Conservation (phyloP, 2,113 vertebrate species). For the Aphyosemion australe region DNA sequence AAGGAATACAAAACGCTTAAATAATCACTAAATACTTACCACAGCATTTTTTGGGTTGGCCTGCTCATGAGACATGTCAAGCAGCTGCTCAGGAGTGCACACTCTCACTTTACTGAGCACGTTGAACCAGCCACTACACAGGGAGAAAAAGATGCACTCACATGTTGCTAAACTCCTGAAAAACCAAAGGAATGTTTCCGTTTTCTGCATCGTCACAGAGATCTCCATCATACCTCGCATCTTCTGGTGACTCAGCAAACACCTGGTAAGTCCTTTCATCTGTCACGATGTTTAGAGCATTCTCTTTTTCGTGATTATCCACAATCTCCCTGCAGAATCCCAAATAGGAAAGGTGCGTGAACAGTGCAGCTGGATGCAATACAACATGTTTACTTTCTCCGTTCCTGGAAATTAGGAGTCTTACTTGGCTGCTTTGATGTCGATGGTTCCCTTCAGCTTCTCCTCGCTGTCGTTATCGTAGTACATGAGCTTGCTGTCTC, state of each 20-base stretch:
- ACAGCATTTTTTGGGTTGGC: slow-evolving; percentile 95
- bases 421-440: slow-evolving; percentile 88
- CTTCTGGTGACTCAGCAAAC: slow-evolving; percentile 91
- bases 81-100: slow-evolving; percentile 87
- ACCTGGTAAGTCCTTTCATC: slow-evolving; percentile 91
- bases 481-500: slow-evolving; percentile 91
- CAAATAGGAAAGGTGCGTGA: not conserved
- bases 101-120: slow-evolving; percentile 88
- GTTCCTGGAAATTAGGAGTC: slow-evolving; percentile 4
- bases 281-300: slow-evolving; percentile 90
- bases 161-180: not conserved
- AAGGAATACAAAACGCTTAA: not conserved
- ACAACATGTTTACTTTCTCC: not conserved
- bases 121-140: slow-evolving; percentile 88
- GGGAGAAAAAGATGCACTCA: slow-evolving; percentile 3
- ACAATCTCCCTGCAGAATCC: slow-evolving; percentile 84
- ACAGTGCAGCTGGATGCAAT: not conserved
- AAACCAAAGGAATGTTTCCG: not conserved
- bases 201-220: not conserved
- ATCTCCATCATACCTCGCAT: slow-evolving; percentile 82
- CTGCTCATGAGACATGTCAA: slow-evolving; percentile 93
- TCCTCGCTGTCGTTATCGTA: slow-evolving; percentile 93
- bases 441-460: slow-evolving; percentile 91
- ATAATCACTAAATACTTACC: slow-evolving; percentile 75
- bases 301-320: slow-evolving; percentile 94